Evolutionary conservation across 2,113 vertebrate genomes (phyloP), one percentile per base, ranked within the genome.

Genomic region (Clarias batrachus): DNA sequence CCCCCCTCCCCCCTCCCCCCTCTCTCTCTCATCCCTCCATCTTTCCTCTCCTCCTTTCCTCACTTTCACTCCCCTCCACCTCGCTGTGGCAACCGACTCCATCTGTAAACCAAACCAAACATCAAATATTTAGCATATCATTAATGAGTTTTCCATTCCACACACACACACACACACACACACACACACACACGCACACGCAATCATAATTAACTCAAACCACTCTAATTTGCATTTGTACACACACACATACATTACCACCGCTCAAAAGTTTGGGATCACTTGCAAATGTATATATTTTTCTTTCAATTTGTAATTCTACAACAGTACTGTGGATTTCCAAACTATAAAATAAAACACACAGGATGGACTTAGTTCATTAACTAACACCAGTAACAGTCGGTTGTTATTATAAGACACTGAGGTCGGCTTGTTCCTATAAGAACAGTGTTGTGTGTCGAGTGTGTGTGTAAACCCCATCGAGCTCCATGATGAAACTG

Each of bases 111-210:
- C 85, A 81, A 86, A 86, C 85, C 85, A 81, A 41, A 11, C 76
- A 86, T 86, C 85, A 86, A 86, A 86, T 86, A 86, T 86, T 86
- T 37, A 86, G 59, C 77, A 70, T 41, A 68, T 81, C 48, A 80
- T 86, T 86, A 86, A 86, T 86, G 85, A 86, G 85, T 86, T 86
- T 86, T 86, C 85, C 85, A 86, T 41, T 65, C 4, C 27, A 57
- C 68, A 23, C 68, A 23, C 52, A 59, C 68, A 62, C 70, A 37
- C 68, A 37, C 48, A 59, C 16, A 82, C 59, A 81, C 48, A 77
- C 66, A 74, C 23, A 70, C 27, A 30, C 52, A 77, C 78, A 80
- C 57, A 63, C 79, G 57, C 37, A 78, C 79, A 81, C 79, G 41
- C 33, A 23, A 19, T 21, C 4, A 1, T 76, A 76, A 76, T 83